phyloP scores from a whole-genome alignment of 2,888 invertebrate species.

The Phyto melanocephala region DNA sequence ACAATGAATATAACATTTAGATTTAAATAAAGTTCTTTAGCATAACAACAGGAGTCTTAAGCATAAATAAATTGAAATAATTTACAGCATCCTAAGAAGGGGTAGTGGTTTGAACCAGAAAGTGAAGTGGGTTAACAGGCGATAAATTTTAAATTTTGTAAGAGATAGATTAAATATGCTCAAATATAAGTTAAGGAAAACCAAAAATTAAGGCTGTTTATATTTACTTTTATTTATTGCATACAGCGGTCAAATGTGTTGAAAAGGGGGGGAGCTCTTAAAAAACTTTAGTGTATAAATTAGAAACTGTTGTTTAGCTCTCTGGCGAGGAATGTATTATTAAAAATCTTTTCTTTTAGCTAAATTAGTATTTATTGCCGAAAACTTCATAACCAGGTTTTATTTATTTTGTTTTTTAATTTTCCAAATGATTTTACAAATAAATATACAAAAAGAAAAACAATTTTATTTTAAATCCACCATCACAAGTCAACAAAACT shows the following conservation, averaged over 20 bases:
- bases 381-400: too few species aligned
- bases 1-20: not conserved
- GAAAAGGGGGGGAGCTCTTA: too few species aligned
- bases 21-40: not conserved
- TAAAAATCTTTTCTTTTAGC: too few species aligned
- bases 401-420: not conserved
- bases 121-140: not conserved
- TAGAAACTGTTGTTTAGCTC: too few species aligned
- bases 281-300: too few species aligned
- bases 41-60: not conserved
- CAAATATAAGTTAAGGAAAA: too few species aligned
- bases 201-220: too few species aligned
- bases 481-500: slow-evolving; percentile 4
- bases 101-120: not conserved
- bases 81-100: not conserved
- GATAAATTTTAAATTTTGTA: not conserved
- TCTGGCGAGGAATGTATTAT: too few species aligned
- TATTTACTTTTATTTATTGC: too few species aligned
- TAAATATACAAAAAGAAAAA: slow-evolving; percentile 8
- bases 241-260: too few species aligned
- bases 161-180: not conserved
- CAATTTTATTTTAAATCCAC: not conserved
- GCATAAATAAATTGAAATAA: not conserved
- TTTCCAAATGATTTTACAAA: not conserved
- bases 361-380: too few species aligned